Percentiles rank a stretch among this genome's conserved stretches.
Evolutionary conservation across 2,888 invertebrate genomes (phyloP).

Genomic region (Tryphoninae sp.): DNA sequence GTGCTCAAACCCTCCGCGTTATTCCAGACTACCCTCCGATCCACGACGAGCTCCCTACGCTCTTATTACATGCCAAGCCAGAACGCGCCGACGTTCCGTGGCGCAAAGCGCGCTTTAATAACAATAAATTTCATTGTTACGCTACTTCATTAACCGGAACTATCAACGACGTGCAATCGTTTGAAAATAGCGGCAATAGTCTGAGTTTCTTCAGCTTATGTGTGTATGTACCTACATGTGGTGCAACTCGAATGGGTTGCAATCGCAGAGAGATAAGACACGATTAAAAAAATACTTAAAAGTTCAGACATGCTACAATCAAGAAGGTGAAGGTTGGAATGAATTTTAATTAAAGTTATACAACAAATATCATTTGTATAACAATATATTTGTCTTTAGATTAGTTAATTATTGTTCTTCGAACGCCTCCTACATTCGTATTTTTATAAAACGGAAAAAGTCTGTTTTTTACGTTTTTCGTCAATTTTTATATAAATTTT

Average conservation of each 20-base stretch:
- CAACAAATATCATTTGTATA: too few relatives aligned
- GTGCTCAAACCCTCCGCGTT: slow-evolving; percentile 45
- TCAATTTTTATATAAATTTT: too few relatives aligned
- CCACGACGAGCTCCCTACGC: slow-evolving; percentile 33
- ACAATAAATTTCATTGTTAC: slow-evolving; percentile 64
- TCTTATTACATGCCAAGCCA: slow-evolving; percentile 58
- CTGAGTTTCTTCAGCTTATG: neutral
- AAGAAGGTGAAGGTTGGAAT: too few relatives aligned
- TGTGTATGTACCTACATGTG: neutral
- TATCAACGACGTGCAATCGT: slow-evolving; percentile 46
- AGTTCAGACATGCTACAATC: too few relatives aligned
- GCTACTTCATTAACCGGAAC: slow-evolving; percentile 61
- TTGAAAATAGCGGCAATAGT: slow-evolving; percentile 5
- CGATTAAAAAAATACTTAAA: neutral
- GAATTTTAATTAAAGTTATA: too few relatives aligned
- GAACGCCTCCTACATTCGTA: too few relatives aligned
- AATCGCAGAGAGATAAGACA: neutral
- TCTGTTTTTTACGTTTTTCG: too few relatives aligned
- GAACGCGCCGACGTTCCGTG: slow-evolving; percentile 39
- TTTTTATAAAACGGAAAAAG: too few relatives aligned
- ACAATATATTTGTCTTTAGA: too few relatives aligned
- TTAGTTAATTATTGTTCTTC: too few relatives aligned
- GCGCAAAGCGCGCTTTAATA: slow-evolving; percentile 57
- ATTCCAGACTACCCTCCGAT: neutral
- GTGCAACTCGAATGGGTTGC: neutral